Percentiles rank a stretch among this genome's conserved stretches.
Conservation (phyloP, 2,888 invertebrate genomes). For the Ametastegia equiseti region DNA sequence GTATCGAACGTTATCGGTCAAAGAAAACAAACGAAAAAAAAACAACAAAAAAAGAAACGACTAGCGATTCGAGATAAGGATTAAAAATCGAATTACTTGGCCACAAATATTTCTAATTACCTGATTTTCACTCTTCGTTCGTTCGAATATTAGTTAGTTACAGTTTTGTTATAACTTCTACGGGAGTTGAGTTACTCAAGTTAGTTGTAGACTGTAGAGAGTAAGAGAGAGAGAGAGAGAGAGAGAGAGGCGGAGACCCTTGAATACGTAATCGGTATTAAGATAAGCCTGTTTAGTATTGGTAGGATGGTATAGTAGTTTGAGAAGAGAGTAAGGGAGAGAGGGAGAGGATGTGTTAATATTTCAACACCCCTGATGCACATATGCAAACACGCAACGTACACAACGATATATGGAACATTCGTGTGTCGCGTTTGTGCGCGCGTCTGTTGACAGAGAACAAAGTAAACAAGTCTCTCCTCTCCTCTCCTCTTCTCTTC, state of each 20-base stretch:
- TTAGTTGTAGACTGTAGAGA: no score
- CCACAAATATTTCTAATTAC: no score
- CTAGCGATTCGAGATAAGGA: not conserved
- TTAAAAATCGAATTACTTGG: not conserved
- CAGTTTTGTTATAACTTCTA: no score
- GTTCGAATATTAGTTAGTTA: no score
- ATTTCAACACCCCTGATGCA: slow-evolving; percentile 43
- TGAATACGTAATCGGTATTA: slow-evolving; percentile 25
- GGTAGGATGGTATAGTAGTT: not conserved
- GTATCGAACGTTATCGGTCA: not conserved
- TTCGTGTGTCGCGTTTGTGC: slow-evolving; percentile 39
- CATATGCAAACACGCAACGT: slow-evolving; percentile 38
- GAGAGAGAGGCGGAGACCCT: no score
- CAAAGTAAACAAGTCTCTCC: slow-evolving; percentile 42
- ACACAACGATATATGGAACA: slow-evolving; percentile 30
- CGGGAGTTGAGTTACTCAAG: no score
- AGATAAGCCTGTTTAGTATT: slow-evolving; percentile 39
- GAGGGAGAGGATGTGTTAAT: slow-evolving; percentile 29
- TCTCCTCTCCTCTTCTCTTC: not conserved
- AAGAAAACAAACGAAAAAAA: not conserved
- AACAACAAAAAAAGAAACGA: not conserved
- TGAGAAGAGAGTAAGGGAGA: not conserved
- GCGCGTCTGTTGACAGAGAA: slow-evolving; percentile 35
- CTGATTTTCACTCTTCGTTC: no score
- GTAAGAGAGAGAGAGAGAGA: no score